Conservation (phyloP, 2,888 invertebrate genomes). For the Sericinus montela region DNA sequence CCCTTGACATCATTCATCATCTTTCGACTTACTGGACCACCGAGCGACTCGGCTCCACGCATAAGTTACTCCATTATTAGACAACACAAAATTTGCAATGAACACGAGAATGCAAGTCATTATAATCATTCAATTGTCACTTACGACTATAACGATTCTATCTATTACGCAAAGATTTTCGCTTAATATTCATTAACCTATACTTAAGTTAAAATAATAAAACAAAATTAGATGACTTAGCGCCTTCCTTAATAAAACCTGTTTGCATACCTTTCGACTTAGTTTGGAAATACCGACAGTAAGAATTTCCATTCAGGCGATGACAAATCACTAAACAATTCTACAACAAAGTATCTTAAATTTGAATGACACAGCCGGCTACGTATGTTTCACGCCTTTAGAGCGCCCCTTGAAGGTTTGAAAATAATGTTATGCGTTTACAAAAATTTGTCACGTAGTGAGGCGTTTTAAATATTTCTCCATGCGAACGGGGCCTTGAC, state of each 20-base stretch:
- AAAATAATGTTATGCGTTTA: slow-evolving; percentile 25
- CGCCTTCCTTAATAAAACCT: neutral
- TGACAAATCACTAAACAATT: slow-evolving; percentile 13
- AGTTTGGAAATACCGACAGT: neutral
- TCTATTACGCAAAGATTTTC: too few relatives aligned
- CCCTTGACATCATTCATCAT: too few relatives aligned
- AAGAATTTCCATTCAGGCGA: slow-evolving; percentile 7
- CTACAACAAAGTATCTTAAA: slow-evolving; percentile 5
- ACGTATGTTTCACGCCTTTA: slow-evolving; percentile 8
- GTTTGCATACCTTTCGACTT: neutral
- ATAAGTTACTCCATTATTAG: too few relatives aligned
- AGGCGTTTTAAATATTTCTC: slow-evolving; percentile 26
- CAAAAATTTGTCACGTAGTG: slow-evolving; percentile 39
- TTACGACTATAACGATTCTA: too few relatives aligned
- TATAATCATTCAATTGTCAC: too few relatives aligned
- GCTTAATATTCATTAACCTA: too few relatives aligned
- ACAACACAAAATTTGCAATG: too few relatives aligned
- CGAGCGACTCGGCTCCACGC: too few relatives aligned
- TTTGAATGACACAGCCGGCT: slow-evolving; percentile 9
- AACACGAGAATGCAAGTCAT: too few relatives aligned
- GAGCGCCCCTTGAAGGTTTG: slow-evolving; percentile 6
- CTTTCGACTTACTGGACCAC: too few relatives aligned
- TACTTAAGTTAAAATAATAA: too few relatives aligned
- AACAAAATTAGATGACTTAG: neutral
- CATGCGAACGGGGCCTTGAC: slow-evolving; percentile 36